These are phyloP conservation scores for Cardiocondyla obscurior DNA, from an alignment of 1,140 invertebrate genomes.

Conservation along the genomic window DNA sequence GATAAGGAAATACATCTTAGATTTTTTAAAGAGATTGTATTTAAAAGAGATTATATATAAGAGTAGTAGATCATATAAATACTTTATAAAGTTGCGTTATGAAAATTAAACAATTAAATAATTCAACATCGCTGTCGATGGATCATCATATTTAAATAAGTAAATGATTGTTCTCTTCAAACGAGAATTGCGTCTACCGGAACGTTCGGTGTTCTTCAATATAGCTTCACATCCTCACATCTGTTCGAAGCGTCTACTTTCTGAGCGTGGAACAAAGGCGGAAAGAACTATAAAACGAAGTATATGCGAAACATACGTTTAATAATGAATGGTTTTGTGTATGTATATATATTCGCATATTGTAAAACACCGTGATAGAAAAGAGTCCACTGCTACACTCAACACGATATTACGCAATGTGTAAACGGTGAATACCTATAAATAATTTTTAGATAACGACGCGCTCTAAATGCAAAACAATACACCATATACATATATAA, in stretches of 20 bases:
- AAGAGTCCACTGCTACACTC: constrained; percentile 58
- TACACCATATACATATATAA: constrained; percentile 76
- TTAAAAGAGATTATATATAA: neutral
- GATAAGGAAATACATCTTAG: neutral
- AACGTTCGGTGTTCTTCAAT: constrained; percentile 29
- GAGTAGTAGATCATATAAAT: too few species aligned
- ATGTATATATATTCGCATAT: constrained; percentile 64
- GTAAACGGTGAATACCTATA: constrained; percentile 72
- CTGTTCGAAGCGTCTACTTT: constrained; percentile 54
- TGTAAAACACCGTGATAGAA: constrained; percentile 64
- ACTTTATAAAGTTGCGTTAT: neutral
- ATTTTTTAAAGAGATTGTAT: neutral
- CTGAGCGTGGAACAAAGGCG: constrained; percentile 25
- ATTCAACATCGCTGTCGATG: neutral
- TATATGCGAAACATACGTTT: constrained; percentile 54
- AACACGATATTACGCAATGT: constrained; percentile 69
- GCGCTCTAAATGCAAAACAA: constrained; percentile 68
- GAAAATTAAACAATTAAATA: neutral
- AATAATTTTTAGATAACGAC: constrained; percentile 73
- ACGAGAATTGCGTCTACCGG: neutral
- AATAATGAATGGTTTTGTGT: constrained; percentile 62
- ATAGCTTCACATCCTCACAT: constrained; percentile 4
- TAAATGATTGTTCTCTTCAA: neutral
- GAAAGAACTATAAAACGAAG: neutral
- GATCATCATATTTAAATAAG: neutral